Base-by-base conservation (phyloP, 1,140 invertebrate species). In the Rhagoletis pomonella region DNA sequence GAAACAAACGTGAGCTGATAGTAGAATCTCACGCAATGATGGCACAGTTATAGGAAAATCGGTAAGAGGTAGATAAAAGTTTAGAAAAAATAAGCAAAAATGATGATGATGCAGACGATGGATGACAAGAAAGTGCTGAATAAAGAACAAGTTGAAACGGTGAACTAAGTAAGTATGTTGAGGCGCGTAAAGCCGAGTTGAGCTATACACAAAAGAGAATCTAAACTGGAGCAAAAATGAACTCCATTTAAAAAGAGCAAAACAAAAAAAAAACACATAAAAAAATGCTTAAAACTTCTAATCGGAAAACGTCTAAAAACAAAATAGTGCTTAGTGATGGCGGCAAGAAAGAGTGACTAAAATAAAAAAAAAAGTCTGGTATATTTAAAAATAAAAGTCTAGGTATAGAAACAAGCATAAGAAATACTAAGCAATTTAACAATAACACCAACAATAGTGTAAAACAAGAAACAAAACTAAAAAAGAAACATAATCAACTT, bases 221-320 rank as follows among this genome's bases (percentile, higher is more conserved):
- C 73, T 29, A 29, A 81, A 58, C 73, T 55, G 17, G 47, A 81
- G 69, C 69, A 17, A 42, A 47, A 42, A 44, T 73, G 69, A 47
- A 47, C 4, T 19, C 44, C 17, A 73, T 47, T 17, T 14, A 81
- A 81, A 81, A 81, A 81, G 29, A 81, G 17, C 65, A 81, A 55
- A 10, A 81, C 10, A n/a, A 81, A 55, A 55, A 81, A 62, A 81
- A 10, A n/a, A 81, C n/a, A n/a, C 17, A 55, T 29, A 29, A 81
- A 73, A 39, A 42, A 1, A 14, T 10, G 42, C 50, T 5, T 44
- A 73, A 47, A 73, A 73, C 39, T 29, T 29, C 29, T 29, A 29
- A 29, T 29, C 1, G 29, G 29, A 29, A 29, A 29, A 29, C 29
- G 29, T 29, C 29, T 29, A 29, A 44, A 73, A n/a, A 73, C 4